These are phyloP conservation scores for Lepidurus couesii DNA, from an alignment of 1,140 invertebrate species.

Conservation along the genomic window DNA sequence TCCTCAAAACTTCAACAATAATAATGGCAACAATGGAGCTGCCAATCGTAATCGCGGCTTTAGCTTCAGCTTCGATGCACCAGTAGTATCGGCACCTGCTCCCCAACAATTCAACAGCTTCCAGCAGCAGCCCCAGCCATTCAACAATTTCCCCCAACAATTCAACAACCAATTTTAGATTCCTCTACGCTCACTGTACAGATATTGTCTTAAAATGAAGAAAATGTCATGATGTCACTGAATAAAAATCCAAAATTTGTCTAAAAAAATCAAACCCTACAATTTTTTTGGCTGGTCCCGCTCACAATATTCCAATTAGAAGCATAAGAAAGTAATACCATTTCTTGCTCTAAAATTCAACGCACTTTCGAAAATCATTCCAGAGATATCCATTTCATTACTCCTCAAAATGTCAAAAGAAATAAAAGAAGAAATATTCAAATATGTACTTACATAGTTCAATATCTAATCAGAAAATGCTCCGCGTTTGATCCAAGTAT, in stretches of 20 bases:
- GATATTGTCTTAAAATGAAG: background rate
- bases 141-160: background rate
- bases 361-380: no score
- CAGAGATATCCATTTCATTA: no score
- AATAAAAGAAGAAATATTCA: no score
- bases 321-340: no score
- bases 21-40: background rate
- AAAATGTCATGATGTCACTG: background rate
- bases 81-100: constrained; percentile 23
- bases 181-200: background rate
- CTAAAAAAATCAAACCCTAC: background rate
- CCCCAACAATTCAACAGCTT: constrained; percentile 34
- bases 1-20: constrained; percentile 9
- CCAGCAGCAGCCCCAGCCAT: constrained; percentile 27
- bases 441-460: no score
- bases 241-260: background rate
- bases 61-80: constrained; percentile 30
- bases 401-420: no score
- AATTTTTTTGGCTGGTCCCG: background rate
- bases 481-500: no score
- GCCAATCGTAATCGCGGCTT: constrained; percentile 23
- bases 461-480: no score
- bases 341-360: no score
- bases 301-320: background rate
- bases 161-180: constrained; percentile 5